Conservation (phyloP, 2,888 invertebrate genomes). For the Xestoiulus laeticollis region DNA sequence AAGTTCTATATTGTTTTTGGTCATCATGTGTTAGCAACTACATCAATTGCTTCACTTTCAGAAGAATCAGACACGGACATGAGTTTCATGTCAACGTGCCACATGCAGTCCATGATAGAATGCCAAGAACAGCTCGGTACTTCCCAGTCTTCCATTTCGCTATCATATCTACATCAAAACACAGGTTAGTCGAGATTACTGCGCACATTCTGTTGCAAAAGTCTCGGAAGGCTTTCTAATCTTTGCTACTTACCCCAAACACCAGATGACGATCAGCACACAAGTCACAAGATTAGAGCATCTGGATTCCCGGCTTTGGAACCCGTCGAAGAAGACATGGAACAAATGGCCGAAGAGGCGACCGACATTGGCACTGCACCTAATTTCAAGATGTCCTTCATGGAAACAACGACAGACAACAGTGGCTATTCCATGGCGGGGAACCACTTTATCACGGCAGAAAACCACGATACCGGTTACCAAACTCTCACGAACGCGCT, state of each 20-base stretch:
- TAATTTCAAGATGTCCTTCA: neutral
- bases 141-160: neutral
- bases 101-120: neutral
- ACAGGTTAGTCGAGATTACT: neutral
- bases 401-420: constrained; percentile 23
- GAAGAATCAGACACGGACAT: neutral
- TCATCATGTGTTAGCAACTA: no score
- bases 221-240: neutral
- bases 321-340: constrained; percentile 36
- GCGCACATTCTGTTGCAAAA: neutral
- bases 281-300: neutral
- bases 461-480: constrained; percentile 42
- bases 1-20: no score
- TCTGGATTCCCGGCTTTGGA: neutral
- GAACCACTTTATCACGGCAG: neutral
- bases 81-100: constrained; percentile 2
- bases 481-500: neutral
- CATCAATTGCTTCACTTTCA: neutral
- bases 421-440: neutral
- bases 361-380: neutral
- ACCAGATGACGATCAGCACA: neutral
- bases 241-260: neutral
- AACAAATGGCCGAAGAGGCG: neutral
- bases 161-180: neutral
- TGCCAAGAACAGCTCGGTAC: neutral